Percentiles rank a stretch among this genome's conserved stretches.
These are phyloP conservation scores for Epistrophella euchroma DNA, from an alignment of 2,888 invertebrate genomes.

Conservation along the genomic window DNA sequence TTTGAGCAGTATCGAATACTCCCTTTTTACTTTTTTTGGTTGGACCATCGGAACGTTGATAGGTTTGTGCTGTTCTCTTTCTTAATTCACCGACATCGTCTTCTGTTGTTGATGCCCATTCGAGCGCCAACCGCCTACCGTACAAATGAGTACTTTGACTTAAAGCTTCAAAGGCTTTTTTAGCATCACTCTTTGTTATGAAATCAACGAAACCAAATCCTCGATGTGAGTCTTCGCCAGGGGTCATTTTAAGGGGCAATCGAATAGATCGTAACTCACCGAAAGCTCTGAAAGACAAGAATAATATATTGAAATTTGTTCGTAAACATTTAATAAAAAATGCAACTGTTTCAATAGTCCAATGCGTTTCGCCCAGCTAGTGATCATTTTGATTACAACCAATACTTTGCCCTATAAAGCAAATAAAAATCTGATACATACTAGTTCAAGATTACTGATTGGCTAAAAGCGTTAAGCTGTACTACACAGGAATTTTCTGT, in stretches of 20 bases:
- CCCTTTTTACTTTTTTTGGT: slow-evolving; percentile 84
- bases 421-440: no score
- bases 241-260: slow-evolving; percentile 93
- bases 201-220: slow-evolving; percentile 99
- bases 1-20: slow-evolving; percentile 82
- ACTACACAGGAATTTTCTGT: no score
- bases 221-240: slow-evolving; percentile 90
- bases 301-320: not conserved
- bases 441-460: no score
- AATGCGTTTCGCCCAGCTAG: no score
- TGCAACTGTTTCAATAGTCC: no score
- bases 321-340: no score
- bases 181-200: slow-evolving; percentile 94
- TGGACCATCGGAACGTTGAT: slow-evolving; percentile 82
- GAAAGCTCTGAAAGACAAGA: slow-evolving; percentile 88
- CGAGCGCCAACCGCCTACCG: slow-evolving; percentile 96
- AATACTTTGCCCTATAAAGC: no score
- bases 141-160: slow-evolving; percentile 99
- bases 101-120: slow-evolving; percentile 90
- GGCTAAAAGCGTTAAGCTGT: not conserved
- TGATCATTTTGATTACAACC: no score
- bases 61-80: slow-evolving; percentile 92
- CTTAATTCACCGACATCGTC: slow-evolving; percentile 92
- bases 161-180: slow-evolving; percentile 96
- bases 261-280: slow-evolving; percentile 96